A percentile compares a stretch with the other conserved stretches of the same genome.
Evolutionary conservation across 2,888 invertebrate species (phyloP).

Genomic region (Scaptodrosophila latifasciaeformis): DNA sequence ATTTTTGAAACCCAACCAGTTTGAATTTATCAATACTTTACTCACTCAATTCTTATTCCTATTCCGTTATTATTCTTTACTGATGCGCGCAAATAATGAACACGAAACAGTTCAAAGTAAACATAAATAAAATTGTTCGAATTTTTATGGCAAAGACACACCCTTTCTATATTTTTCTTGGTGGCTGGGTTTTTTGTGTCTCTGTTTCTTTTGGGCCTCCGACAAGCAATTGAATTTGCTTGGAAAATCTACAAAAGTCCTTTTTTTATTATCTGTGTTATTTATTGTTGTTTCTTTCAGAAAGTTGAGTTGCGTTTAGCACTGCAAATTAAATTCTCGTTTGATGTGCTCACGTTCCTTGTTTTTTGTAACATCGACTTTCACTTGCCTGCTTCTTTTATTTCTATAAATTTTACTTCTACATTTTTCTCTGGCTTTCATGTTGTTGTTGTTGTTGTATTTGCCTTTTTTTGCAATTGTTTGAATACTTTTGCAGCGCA

Average conservation of each 20-base stretch:
- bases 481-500: conserved; percentile 69
- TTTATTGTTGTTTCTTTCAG: conserved; percentile 1
- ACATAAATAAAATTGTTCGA: conserved; percentile 68
- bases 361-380: conserved; percentile 13
- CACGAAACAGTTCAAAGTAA: conserved; percentile 54
- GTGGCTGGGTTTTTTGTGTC: no score
- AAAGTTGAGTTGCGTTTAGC: conserved; percentile 40
- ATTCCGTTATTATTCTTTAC: no score
- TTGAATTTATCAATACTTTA: no score
- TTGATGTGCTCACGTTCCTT: conserved; percentile 52
- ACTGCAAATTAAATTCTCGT: conserved; percentile 64
- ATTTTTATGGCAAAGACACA: conserved; percentile 40
- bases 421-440: conserved; percentile 37
- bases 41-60: no score
- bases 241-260: conserved; percentile 12
- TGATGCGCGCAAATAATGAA: conserved; percentile 51
- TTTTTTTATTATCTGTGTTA: not conserved
- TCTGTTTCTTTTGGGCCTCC: no score
- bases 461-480: conserved; percentile 67
- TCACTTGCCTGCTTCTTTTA: conserved; percentile 4
- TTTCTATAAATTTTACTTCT: no score
- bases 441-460: conserved; percentile 17
- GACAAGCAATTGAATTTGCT: conserved; percentile 60
- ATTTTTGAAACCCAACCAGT: no score
- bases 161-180: conserved; percentile 15